Evolutionary conservation across 2,888 invertebrate species (phyloP), one percentile per base, ranked within the genome.

Genomic region (Gerris lacustris): DNA sequence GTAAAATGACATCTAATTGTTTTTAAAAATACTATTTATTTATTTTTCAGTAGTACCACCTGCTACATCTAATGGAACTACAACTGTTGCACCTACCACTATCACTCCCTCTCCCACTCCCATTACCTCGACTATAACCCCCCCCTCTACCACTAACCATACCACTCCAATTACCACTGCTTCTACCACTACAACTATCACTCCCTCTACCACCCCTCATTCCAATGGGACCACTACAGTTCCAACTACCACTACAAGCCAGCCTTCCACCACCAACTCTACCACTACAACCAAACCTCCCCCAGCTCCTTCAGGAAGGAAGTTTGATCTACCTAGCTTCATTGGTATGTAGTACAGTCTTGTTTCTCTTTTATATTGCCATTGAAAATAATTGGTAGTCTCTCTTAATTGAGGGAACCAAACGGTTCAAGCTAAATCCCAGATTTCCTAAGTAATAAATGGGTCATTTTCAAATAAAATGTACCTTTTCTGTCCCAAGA

Each of bases 271-370:
- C 9, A 55, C 9, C 55, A 15, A 15, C 15, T 11, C 55, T 0
- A 67, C 68, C 0, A 31, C 73, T 11, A 15, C 73, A 77, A 45
- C 77, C 80, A n/a, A 71, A 72, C 45, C 76, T 6, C 70, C 75
- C 5, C 75, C 76, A 6, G 74, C 77, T 6, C 68, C 75, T 6
- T 73, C 76, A 6, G 77, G 78, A 79, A 81, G 80, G 78, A 85
- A 86, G 66, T 91, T 91, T 77, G 90, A 90, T 79, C 88, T 88
- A 4, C 84, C 89, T 1, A 91, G 90, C 77, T 91, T 91, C 80
- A 84, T 91, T 74, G 76, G 75, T 77, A 71, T 73, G 55, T 55
- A 55, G 9, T 2, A 31, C 31, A 4, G 31, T 31, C 31, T 31
- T 31, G 31, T 31, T 31, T 31, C 31, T 31, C 2, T 31, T 31